Conservation (phyloP, 2,888 invertebrate species). For the Dendrolimus houi region DNA sequence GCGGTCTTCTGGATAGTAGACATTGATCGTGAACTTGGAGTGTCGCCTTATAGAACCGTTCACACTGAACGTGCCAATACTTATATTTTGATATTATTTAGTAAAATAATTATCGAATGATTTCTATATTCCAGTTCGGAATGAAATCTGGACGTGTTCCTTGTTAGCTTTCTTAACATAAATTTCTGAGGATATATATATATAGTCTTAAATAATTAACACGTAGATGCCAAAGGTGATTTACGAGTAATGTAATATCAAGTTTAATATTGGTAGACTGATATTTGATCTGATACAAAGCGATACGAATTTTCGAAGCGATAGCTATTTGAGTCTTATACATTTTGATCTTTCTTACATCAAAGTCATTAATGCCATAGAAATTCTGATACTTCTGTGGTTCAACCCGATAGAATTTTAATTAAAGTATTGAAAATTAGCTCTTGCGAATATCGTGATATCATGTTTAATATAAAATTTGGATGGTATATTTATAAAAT, state of each 20-base stretch:
- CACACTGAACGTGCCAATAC: background rate
- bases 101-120: background rate
- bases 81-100: background rate
- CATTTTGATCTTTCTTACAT: too few species aligned
- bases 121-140: background rate
- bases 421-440: too few species aligned
- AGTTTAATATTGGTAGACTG: background rate
- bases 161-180: background rate
- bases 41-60: conserved; percentile 33
- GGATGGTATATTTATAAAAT: background rate
- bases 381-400: too few species aligned
- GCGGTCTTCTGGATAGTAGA: conserved; percentile 55
- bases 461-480: conserved; percentile 5
- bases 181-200: background rate
- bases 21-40: conserved; percentile 56
- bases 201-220: background rate
- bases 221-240: background rate
- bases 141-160: background rate
- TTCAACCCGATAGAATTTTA: too few species aligned
- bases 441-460: background rate
- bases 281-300: background rate
- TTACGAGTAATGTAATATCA: background rate
- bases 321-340: background rate
- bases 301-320: background rate
- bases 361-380: too few species aligned